These are phyloP conservation scores for Lycodopsis pacificus DNA, from an alignment of 2,797 vertebrate genomes.

Conservation along the genomic window DNA sequence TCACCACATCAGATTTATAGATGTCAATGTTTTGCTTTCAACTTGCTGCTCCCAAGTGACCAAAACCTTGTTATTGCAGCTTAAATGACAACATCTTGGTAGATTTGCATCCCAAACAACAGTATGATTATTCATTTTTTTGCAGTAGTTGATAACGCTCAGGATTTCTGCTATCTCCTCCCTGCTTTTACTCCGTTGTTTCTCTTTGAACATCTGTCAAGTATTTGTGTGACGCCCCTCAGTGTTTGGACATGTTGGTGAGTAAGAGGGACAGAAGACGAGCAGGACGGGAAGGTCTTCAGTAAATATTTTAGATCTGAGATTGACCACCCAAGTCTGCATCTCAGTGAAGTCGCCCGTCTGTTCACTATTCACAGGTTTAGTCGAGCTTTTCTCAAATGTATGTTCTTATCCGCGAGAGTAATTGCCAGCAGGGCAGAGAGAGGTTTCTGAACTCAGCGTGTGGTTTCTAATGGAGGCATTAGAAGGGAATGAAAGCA, in stretches of 20 bases:
- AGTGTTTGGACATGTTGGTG: slow-evolving; percentile 30
- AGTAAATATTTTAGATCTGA: slow-evolving; percentile 57
- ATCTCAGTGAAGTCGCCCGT: background rate
- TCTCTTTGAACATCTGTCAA: slow-evolving; percentile 37
- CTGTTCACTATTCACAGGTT: slow-evolving; percentile 25
- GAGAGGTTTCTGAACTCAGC: slow-evolving; percentile 41
- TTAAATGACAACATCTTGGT: background rate
- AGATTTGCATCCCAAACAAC: background rate
- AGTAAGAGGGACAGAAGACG: slow-evolving; percentile 17
- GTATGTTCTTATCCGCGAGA: background rate
- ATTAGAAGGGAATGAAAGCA: slow-evolving; percentile 17
- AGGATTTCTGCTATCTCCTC: background rate
- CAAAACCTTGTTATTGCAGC: background rate
- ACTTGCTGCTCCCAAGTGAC: background rate
- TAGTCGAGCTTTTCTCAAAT: slow-evolving; percentile 35
- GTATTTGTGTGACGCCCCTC: slow-evolving; percentile 9
- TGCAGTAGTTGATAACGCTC: background rate
- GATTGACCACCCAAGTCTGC: slow-evolving; percentile 43
- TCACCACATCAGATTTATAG: background rate
- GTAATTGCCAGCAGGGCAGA: slow-evolving; percentile 32
- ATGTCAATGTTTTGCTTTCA: background rate
- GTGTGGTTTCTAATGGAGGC: slow-evolving; percentile 43
- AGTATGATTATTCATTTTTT: background rate
- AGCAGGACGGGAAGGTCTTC: slow-evolving; percentile 37
- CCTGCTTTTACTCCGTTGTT: background rate